These are phyloP conservation scores for Melanotaenia boesemani DNA, from an alignment of 2,797 vertebrate genomes.

Conservation along the genomic window DNA sequence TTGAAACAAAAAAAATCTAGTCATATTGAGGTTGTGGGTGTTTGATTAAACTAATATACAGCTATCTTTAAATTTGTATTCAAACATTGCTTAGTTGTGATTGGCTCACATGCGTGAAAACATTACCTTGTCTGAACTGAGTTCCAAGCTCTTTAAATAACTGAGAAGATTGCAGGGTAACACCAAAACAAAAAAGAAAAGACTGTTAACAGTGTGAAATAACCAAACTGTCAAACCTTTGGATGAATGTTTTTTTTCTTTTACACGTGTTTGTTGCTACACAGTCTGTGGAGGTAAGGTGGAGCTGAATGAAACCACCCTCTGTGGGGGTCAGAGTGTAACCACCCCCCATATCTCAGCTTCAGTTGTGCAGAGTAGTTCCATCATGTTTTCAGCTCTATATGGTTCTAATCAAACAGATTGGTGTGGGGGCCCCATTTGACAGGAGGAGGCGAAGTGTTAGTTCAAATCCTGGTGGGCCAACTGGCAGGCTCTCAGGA, in stretches of 20 bases:
- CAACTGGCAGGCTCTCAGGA: slow-evolving; percentile 67
- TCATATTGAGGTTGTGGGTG: background rate
- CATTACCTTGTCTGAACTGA: background rate
- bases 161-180: background rate
- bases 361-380: slow-evolving; percentile 8
- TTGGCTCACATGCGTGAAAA: background rate
- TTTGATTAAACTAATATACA: background rate
- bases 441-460: slow-evolving; percentile 52
- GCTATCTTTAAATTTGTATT: background rate
- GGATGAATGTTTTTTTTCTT: no score
- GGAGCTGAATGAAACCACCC: slow-evolving; percentile 20
- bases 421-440: slow-evolving; percentile 64
- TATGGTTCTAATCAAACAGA: slow-evolving; percentile 75
- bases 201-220: background rate
- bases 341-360: slow-evolving; percentile 25
- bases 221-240: slow-evolving; percentile 2
- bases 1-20: no score
- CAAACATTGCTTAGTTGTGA: background rate
- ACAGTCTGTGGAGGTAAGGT: no score
- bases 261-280: no score
- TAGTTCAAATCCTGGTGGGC: slow-evolving; percentile 57
- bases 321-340: slow-evolving; percentile 53
- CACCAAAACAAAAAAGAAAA: background rate
- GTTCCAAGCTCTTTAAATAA: background rate
- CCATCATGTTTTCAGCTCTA: slow-evolving; percentile 55